These are phyloP conservation scores for Trichonephila clavipes DNA, from an alignment of 1,140 invertebrate genomes.

Conservation along the genomic window DNA sequence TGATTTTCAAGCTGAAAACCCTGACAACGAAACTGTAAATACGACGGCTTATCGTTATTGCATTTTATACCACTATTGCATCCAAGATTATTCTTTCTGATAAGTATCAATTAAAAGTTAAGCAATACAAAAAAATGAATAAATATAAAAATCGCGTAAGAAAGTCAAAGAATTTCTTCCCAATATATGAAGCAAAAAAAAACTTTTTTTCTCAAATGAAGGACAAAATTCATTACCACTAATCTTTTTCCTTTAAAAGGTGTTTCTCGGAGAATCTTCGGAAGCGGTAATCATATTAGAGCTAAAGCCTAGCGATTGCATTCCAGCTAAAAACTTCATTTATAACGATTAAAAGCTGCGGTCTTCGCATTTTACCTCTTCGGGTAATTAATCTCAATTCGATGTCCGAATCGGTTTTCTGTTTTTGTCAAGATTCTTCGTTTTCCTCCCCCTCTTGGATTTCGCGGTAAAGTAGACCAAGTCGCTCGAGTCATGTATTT, in stretches of 20 bases:
- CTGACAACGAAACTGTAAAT: too few species aligned
- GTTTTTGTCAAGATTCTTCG: conserved; percentile 15
- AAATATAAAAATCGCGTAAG: neutral
- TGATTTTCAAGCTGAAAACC: too few species aligned
- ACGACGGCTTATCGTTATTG: neutral
- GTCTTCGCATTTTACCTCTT: conserved; percentile 7
- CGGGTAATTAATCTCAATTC: conserved; percentile 68
- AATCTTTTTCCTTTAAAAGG: conserved; percentile 41
- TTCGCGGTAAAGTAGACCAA: neutral
- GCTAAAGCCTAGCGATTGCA: neutral
- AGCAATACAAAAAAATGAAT: neutral
- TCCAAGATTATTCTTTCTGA: neutral
- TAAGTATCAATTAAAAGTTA: neutral
- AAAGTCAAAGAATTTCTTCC: conserved; percentile 2
- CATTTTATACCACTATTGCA: neutral
- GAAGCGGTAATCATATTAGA: conserved; percentile 29
- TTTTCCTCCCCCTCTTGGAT: neutral
- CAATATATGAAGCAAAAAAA: neutral
- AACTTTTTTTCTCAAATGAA: neutral
- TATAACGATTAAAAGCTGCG: conserved; percentile 68
- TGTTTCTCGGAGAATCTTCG: neutral
- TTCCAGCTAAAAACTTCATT: conserved; percentile 64
- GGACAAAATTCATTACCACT: conserved; percentile 22
- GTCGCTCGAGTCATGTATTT: neutral
- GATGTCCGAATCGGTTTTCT: conserved; percentile 39